Evolutionary conservation across 2,113 vertebrate genomes (phyloP).

Genomic region (Lycocorax pyrrhopterus): DNA sequence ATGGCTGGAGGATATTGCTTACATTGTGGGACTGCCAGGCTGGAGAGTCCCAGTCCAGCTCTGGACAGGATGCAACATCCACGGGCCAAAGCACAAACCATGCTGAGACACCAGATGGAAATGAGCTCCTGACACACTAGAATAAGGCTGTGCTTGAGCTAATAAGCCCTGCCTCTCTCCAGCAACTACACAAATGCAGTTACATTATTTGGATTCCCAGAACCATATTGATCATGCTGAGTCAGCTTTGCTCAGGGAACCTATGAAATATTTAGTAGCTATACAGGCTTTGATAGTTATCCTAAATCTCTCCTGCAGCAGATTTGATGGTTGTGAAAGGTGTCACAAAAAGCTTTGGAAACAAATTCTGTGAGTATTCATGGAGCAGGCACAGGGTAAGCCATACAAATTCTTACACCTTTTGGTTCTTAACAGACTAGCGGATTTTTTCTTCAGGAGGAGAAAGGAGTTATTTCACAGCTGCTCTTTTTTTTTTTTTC

Average conservation of each 20-base stretch:
- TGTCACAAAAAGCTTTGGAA: neutral
- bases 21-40: neutral
- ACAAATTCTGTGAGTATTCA: neutral
- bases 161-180: neutral
- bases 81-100: neutral
- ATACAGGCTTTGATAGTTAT: neutral
- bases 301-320: neutral
- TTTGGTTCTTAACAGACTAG: neutral
- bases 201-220: neutral
- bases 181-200: neutral
- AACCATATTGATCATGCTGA: neutral
- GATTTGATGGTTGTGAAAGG: neutral
- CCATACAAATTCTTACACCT: neutral
- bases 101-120: conserved; percentile 5
- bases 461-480: neutral
- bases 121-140: neutral
- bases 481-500: neutral
- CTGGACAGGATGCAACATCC: neutral
- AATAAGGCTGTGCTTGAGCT: neutral
- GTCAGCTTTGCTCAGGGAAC: neutral
- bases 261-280: neutral
- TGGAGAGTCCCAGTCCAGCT: neutral
- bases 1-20: neutral
- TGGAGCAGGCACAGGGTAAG: neutral
- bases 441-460: neutral